These are phyloP conservation scores for Chaenogobius annularis DNA, from an alignment of 2,113 vertebrate genomes.

Conservation along the genomic window DNA sequence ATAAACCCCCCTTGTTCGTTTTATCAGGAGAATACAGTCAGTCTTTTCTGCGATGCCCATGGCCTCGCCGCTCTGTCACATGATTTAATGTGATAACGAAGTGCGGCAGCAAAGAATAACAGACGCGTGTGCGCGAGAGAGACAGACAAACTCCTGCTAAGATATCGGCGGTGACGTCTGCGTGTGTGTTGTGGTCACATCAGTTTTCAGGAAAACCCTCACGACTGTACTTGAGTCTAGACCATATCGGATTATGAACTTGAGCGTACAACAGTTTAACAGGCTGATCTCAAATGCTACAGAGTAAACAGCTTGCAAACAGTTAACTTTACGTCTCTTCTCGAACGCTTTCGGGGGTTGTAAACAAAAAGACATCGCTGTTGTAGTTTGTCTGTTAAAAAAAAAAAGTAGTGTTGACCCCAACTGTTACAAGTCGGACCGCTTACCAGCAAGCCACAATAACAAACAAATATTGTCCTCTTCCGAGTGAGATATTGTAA, in stretches of 20 bases:
- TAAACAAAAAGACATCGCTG: background rate
- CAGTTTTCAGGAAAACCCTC: too few relatives aligned
- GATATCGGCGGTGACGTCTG: background rate
- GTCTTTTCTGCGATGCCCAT: slow-evolving; percentile 33
- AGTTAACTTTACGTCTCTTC: background rate
- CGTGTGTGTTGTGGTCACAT: too few relatives aligned
- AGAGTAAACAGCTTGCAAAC: background rate
- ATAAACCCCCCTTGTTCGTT: slow-evolving; percentile 4
- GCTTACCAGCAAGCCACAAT: background rate
- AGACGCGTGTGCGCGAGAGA: slow-evolving; percentile 16
- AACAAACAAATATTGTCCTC: background rate
- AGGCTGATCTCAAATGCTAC: background rate
- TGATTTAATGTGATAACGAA: slow-evolving; percentile 63
- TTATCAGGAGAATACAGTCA: slow-evolving; percentile 41
- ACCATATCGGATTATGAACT: background rate
- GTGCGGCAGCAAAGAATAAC: slow-evolving; percentile 44
- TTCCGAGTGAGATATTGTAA: background rate
- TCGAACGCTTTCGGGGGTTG: background rate
- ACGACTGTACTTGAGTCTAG: background rate
- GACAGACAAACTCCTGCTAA: slow-evolving; percentile 13
- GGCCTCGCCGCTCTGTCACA: slow-evolving; percentile 45
- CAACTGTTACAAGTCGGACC: background rate
- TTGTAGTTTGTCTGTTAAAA: background rate
- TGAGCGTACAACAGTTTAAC: background rate
- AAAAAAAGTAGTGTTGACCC: background rate